Conservation (phyloP, 2,797 vertebrate genomes). For the Melanotaenia parkinsoni region DNA sequence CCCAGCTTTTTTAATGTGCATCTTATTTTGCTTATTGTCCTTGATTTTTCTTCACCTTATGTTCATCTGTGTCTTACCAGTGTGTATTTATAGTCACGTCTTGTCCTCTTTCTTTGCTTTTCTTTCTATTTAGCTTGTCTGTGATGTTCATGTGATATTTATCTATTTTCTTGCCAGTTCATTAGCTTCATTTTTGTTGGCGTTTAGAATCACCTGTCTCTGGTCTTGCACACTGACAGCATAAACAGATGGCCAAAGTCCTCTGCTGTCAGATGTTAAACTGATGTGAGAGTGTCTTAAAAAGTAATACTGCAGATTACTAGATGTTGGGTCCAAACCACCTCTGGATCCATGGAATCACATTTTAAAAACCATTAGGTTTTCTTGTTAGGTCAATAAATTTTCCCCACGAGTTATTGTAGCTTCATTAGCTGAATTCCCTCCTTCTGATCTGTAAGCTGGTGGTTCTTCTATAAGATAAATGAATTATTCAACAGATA, state of each 20-base stretch:
- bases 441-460: no score
- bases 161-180: background rate
- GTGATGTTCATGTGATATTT: background rate
- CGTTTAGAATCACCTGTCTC: background rate
- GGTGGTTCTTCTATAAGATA: no score
- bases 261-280: background rate
- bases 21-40: background rate
- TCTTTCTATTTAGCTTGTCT: background rate
- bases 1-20: background rate
- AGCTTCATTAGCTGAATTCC: no score
- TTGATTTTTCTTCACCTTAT: background rate
- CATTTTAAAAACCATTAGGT: no score
- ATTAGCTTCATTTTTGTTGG: background rate
- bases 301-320: background rate
- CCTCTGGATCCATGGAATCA: no score
- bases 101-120: background rate
- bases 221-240: background rate
- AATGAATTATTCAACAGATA: no score
- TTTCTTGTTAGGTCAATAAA: no score
- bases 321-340: background rate
- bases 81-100: background rate
- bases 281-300: background rate
- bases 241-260: background rate
- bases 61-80: background rate
- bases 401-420: no score